Evolutionary conservation across 2,797 vertebrate genomes (phyloP).

Genomic region (Chaenodraco wilsoni): DNA sequence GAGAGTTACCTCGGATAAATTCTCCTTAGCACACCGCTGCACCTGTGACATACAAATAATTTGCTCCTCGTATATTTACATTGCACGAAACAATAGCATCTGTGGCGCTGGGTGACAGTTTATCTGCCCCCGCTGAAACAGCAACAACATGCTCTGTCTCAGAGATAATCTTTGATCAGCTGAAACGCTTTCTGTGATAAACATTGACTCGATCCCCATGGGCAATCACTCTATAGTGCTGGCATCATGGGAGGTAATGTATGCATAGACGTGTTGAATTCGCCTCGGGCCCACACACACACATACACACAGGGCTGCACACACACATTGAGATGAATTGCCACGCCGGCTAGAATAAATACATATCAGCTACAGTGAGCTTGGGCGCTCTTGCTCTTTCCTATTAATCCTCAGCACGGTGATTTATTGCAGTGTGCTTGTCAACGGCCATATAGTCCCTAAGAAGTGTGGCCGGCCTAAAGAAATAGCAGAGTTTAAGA

Average conservation of each 20-base stretch:
- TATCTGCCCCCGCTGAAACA: slow-evolving; percentile 67
- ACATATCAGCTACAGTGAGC: slow-evolving; percentile 80
- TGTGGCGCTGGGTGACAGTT: slow-evolving; percentile 69
- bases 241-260: slow-evolving; percentile 78
- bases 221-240: slow-evolving; percentile 75
- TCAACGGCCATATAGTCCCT: slow-evolving; percentile 75
- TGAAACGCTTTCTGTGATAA: slow-evolving; percentile 77
- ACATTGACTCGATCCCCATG: slow-evolving; percentile 73
- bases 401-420: slow-evolving; percentile 79
- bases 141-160: slow-evolving; percentile 70
- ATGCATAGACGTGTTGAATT: slow-evolving; percentile 74
- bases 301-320: slow-evolving; percentile 12
- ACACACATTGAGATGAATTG: slow-evolving; percentile 74
- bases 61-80: slow-evolving; percentile 54
- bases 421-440: slow-evolving; percentile 80
- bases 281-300: slow-evolving; percentile 50
- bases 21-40: slow-evolving; percentile 49
- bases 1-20: slow-evolving; percentile 38
- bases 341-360: slow-evolving; percentile 78
- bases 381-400: slow-evolving; percentile 74
- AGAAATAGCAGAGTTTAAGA: slow-evolving; percentile 73
- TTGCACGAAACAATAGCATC: slow-evolving; percentile 62
- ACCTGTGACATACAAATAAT: slow-evolving; percentile 70
- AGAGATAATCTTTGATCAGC: slow-evolving; percentile 77
- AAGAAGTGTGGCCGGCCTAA: slow-evolving; percentile 55